Evolutionary conservation across 2,113 vertebrate species (phyloP).

Genomic region (Phylloscopus trochiloides): DNA sequence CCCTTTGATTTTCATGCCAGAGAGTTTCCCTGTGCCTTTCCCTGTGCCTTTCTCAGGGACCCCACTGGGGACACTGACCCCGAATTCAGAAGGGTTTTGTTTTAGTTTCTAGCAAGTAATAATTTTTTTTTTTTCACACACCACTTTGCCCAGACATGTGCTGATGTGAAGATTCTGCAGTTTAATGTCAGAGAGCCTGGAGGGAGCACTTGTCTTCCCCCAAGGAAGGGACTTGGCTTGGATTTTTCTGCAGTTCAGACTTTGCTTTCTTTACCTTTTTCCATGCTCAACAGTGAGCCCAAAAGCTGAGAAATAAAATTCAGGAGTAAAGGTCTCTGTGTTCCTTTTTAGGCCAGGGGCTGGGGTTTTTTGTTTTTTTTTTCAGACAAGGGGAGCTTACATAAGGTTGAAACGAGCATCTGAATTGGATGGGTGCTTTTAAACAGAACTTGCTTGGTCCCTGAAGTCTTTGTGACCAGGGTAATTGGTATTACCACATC

Average conservation of each 20-base stretch:
- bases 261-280: background rate
- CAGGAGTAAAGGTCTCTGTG: background rate
- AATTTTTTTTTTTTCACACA: background rate
- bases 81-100: background rate
- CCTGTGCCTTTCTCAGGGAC: background rate
- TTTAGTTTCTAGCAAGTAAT: background rate
- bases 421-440: background rate
- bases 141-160: background rate
- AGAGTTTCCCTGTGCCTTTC: background rate
- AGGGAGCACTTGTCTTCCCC: background rate
- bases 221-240: background rate
- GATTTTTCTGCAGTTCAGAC: background rate
- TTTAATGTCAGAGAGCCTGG: background rate
- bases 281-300: background rate
- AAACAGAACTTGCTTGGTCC: background rate
- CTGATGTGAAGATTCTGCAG: background rate
- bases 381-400: background rate
- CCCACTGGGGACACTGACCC: background rate
- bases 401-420: background rate
- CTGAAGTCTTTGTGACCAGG: background rate
- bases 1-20: fast-evolving
- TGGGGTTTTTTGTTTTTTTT: background rate
- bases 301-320: background rate
- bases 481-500: background rate
- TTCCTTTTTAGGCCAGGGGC: background rate